Evolutionary conservation across 2,888 invertebrate genomes (phyloP).

Genomic region (Apodemia hepburni): DNA sequence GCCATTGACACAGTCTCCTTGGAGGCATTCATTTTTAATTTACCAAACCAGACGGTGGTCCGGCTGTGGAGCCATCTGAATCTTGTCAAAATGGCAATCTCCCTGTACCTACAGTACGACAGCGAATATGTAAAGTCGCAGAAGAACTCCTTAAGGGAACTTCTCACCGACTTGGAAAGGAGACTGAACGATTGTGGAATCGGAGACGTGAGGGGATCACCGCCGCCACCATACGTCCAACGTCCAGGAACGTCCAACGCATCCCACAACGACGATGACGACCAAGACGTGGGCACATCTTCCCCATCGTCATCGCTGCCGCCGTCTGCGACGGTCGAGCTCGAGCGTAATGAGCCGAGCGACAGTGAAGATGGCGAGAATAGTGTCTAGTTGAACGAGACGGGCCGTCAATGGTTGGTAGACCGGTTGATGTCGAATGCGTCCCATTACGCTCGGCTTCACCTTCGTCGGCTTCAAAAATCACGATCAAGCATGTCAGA

Average conservation of each 20-base stretch:
- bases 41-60: background rate
- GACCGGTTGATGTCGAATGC: background rate
- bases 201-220: background rate
- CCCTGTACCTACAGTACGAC: background rate
- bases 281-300: background rate
- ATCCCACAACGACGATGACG: too few species aligned
- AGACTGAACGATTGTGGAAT: background rate
- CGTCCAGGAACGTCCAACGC: background rate
- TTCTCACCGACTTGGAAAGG: background rate
- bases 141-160: background rate
- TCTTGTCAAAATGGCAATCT: background rate
- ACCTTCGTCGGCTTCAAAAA: slow-evolving; percentile 20
- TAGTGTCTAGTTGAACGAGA: background rate
- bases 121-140: background rate
- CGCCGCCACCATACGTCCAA: background rate
- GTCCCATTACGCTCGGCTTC: background rate
- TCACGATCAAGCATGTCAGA: too few species aligned
- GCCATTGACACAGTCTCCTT: background rate
- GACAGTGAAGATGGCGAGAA: background rate
- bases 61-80: background rate
- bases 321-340: background rate
- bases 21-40: background rate
- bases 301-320: background rate
- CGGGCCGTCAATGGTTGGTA: background rate
- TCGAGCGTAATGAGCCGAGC: background rate